These are phyloP conservation scores for Seriola quinqueradiata DNA, from an alignment of 2,113 vertebrate genomes.

Conservation along the genomic window DNA sequence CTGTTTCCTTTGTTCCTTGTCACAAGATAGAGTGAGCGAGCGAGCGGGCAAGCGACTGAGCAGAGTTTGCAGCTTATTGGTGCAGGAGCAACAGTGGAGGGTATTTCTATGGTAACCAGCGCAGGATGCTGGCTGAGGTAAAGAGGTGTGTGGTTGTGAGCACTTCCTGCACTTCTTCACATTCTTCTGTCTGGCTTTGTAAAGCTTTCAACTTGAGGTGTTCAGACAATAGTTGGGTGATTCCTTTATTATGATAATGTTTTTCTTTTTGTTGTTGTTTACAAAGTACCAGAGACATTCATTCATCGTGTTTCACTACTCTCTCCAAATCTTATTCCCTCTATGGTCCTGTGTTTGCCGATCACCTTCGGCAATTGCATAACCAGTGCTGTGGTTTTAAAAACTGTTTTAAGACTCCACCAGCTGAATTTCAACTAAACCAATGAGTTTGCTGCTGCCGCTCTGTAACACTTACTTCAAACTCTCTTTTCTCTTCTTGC, in stretches of 20 bases:
- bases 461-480: neutral
- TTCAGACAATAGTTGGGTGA: neutral
- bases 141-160: slow-evolving; percentile 78
- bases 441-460: neutral
- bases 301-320: neutral
- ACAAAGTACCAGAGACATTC: neutral
- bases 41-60: slow-evolving; percentile 3
- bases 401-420: neutral
- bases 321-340: neutral
- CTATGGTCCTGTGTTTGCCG: neutral
- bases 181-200: neutral
- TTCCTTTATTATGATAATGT: neutral
- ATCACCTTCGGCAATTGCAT: neutral
- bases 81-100: slow-evolving; percentile 15
- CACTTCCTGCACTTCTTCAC: slow-evolving; percentile 79
- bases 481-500: too few relatives aligned
- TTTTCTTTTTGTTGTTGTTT: neutral
- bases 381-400: neutral
- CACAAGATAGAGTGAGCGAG: neutral
- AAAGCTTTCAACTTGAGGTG: neutral
- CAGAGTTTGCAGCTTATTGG: slow-evolving; percentile 73
- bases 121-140: slow-evolving; percentile 64
- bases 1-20: slow-evolving; percentile 65
- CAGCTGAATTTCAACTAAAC: neutral
- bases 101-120: slow-evolving; percentile 67